Evolutionary conservation across 2,797 vertebrate species (phyloP), one percentile per base, ranked within the genome.

Genomic region (Periophthalmus magnuspinnatus): DNA sequence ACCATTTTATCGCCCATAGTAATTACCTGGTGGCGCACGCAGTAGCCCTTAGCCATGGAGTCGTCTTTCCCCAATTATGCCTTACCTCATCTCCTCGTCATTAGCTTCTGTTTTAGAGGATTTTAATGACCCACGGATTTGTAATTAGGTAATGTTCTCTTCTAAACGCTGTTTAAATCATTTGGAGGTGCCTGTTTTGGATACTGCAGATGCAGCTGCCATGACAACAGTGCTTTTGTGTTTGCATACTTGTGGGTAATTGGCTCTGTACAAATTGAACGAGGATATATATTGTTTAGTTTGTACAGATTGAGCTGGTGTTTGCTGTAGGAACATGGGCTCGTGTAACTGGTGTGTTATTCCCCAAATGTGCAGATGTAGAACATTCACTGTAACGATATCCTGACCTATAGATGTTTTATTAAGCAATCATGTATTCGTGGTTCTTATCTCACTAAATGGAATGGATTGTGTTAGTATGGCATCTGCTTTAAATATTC

Each of bases 21-120:
- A 81, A 88, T 90, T 86, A 82, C 69, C 81, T 71, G 45, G 83
- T 78, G 64, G 75, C 75, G 72, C 14, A 65, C 86, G 78, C 78
- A 88, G 80, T 75, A 76, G 80, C 77, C 34, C 61, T 72, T 73
- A 82, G 77, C 58, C 6, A 81, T 41, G 41, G 71, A 71, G 69
- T 64, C 71, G 80, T 84, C 11, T 6, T 76, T 83, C 68, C 73
- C 79, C 85, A 88, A 90, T 91, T 84, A 78, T 6, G 66, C 67
- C 72, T 89, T 76, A 88, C 85, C 65, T 92, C 88, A 92, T 70
- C 73, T 52, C 76, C 79, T 58, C 58, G 61, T 82, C 82, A 86
- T 90, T 91, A 85, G 80, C 81, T 87, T 55, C 81, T 75, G 71
- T 90, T 90, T 87, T 88, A 86, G 87, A 84, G 83, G 5, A n/a